Evolutionary conservation across 2,797 vertebrate species (phyloP), one percentile per base, ranked within the genome.

Genomic region (Takifugu rubripes): DNA sequence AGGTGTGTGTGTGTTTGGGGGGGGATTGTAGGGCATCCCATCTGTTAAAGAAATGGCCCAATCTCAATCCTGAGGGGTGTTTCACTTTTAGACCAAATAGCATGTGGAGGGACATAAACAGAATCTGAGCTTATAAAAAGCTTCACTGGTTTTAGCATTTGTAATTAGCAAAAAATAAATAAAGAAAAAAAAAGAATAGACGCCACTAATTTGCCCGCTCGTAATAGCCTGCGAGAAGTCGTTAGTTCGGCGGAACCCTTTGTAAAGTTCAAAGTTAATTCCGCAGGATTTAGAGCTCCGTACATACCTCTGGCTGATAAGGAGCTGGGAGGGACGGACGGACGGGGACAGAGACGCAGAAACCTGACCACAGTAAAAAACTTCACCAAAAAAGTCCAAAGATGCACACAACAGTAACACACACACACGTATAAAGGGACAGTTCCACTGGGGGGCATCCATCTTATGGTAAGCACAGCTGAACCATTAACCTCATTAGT

Each of bases 401-500:
- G 46, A 77, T 56, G 40, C 56, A 56, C 49, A 75, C 61, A 58
- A 68, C 47, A 42, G 33, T 51, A 36, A 61, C 64, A 60, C 56
- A 53, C 47, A 31, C 50, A 64, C 17, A 65, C 36, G 36, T 9
- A 77, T 66, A 79, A 73, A 75, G 75, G 79, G 50, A 74, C 72
- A 82, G 77, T 85, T 88, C 84, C 85, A 85, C 84, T 86, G 83
- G 77, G 85, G 78, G 77, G 86, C 82, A 90, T 90, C 87, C 87
- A 89, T 89, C 88, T 90, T 84, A 84, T 88, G 83, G 86, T 89
- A 89, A 90, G 87, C 87, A 89, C 84, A 88, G 90, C 87, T 89
- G 88, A 88, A 89, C 87, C 90, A 90, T 90, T 89, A 87, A 87
- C 85, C 87, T 90, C 87, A 88, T 90, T 88, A 88, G 87, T 86